These are phyloP conservation scores for Heliconius hortense DNA, from an alignment of 2,888 invertebrate genomes.

Conservation along the genomic window DNA sequence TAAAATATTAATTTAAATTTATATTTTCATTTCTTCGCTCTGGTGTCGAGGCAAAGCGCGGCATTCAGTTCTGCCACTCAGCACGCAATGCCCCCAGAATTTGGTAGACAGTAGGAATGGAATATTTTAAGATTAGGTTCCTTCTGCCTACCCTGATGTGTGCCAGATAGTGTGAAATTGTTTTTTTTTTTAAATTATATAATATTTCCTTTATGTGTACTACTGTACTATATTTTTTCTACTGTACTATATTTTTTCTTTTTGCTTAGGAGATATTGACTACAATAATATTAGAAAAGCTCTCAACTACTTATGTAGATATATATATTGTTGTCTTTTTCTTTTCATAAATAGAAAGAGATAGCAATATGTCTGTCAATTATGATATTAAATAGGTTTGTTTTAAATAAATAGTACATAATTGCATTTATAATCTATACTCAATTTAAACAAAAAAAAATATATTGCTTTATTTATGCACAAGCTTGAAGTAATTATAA, in stretches of 20 bases:
- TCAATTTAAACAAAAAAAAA: neutral
- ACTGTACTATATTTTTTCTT: neutral
- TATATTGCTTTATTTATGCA: too few species aligned
- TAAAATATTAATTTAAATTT: too few species aligned
- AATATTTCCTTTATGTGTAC: neutral
- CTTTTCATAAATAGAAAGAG: neutral
- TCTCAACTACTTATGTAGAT: neutral
- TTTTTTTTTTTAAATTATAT: neutral
- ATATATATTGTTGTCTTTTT: neutral
- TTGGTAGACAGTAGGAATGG: too few species aligned
- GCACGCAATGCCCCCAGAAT: too few species aligned
- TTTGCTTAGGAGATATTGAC: too few species aligned
- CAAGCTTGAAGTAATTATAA: too few species aligned
- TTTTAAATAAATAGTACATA: neutral
- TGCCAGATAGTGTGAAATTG: too few species aligned
- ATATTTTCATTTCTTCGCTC: too few species aligned
- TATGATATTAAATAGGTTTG: neutral
- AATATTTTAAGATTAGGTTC: too few species aligned
- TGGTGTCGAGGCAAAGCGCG: too few species aligned
- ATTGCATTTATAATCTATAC: conserved; percentile 1
- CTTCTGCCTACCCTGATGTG: too few species aligned
- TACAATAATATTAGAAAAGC: neutral
- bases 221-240: neutral
- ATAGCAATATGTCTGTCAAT: neutral
- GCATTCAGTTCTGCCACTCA: too few species aligned